These are phyloP conservation scores for Branchinecta lindahli DNA, from an alignment of 1,140 invertebrate genomes.

Conservation along the genomic window DNA sequence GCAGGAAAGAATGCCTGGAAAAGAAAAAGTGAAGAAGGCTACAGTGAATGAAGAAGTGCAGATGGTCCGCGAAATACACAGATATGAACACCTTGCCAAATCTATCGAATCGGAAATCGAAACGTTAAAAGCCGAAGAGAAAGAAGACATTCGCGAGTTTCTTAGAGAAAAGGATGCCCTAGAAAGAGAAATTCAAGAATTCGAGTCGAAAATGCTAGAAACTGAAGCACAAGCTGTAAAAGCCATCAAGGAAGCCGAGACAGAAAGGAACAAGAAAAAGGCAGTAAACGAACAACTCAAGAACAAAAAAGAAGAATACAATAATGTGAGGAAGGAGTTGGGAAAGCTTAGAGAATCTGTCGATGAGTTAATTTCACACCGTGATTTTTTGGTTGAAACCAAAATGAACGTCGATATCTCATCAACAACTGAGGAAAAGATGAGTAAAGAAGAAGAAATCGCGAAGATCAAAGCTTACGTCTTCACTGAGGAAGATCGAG, in stretches of 20 bases:
- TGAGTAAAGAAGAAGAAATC: neutral
- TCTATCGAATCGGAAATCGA: neutral
- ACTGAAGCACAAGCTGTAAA: constrained; percentile 7
- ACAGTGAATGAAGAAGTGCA: neutral
- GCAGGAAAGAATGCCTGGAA: neutral
- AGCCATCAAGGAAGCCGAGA: constrained; percentile 7
- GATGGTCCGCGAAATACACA: neutral
- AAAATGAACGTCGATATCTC: neutral
- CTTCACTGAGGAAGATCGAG: neutral
- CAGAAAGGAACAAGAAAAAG: constrained; percentile 9
- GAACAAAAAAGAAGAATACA: constrained; percentile 10
- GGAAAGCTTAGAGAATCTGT: constrained; percentile 14
- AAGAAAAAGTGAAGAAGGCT: neutral
- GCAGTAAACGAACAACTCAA: constrained; percentile 15
- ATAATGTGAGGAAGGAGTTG: constrained; percentile 12
- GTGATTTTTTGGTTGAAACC: neutral
- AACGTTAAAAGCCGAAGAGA: constrained; percentile 9
- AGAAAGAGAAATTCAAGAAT: constrained; percentile 12
- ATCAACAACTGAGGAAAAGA: neutral
- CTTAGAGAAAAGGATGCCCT: constrained; percentile 16
- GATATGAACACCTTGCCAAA: neutral
- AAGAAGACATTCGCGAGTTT: constrained; percentile 6
- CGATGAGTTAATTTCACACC: neutral
- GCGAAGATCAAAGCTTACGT: neutral
- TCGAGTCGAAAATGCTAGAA: constrained; percentile 12